Conservation (phyloP, 2,113 vertebrate species). For the Spea bombifrons region DNA sequence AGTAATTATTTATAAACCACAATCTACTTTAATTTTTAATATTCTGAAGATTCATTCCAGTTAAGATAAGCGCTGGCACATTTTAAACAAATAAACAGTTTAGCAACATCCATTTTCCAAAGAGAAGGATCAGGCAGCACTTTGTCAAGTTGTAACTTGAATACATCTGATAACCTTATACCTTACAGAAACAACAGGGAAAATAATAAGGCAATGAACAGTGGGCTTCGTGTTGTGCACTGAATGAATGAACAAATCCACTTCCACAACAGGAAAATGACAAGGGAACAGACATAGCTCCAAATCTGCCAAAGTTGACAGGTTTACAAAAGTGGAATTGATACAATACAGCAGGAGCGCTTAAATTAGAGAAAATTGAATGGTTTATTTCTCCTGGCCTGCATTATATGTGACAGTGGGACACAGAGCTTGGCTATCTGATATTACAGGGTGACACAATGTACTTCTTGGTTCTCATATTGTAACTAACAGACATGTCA, state of each 20-base stretch:
- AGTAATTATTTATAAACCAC: no score
- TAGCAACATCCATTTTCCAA: background rate
- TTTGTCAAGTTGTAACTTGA: conserved; percentile 4
- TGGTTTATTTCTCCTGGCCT: background rate
- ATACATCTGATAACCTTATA: background rate
- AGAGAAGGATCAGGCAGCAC: no score
- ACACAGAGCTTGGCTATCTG: background rate
- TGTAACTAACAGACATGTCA: background rate
- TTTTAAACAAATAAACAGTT: background rate
- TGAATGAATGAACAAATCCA: conserved; percentile 12
- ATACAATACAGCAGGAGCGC: background rate
- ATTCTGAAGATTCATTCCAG: no score
- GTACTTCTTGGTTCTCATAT: background rate
- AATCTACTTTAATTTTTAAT: no score
- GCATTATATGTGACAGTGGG: conserved; percentile 10
- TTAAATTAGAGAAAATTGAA: conserved; percentile 15
- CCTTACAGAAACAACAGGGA: conserved; percentile 7
- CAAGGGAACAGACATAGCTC: background rate
- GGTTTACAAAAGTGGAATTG: background rate
- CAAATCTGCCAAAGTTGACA: background rate
- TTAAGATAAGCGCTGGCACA: no score
- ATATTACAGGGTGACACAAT: background rate
- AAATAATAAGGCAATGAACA: background rate
- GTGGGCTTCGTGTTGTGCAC: background rate
- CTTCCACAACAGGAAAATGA: conserved; percentile 4